Base-by-base conservation (phyloP, 2,113 vertebrate species). In the Delphinus delphis region DNA sequence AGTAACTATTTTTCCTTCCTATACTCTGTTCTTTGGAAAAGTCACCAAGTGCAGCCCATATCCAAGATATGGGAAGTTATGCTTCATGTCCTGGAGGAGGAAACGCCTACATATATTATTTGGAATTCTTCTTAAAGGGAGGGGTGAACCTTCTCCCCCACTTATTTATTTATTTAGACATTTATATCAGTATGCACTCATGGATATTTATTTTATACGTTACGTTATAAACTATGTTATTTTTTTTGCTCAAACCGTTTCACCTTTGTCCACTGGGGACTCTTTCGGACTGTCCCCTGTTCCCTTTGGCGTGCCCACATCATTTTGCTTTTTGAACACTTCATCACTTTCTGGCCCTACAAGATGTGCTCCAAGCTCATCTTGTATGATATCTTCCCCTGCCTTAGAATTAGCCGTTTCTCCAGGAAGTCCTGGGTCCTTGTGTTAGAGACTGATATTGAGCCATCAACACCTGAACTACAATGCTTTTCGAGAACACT, bases 251-350 rank as follows among this genome's bases (percentile, higher is more conserved):
- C 84, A 92, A 26, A 20, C 47, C 13, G 5, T 92, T 71, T 53
- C 15, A 68, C 4, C 5, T 47, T 41, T 44, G 20, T 28, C 6
- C 47, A 5, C 0, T 36, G 7, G 12, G 1, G 63, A 47, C 17
- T 80, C 18, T 79, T 70, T 41, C 36, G 41, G 55, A 13, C 25
- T 77, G 44, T 41, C 15, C 89, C 41, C 77, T 96, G 1, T 44
- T 91, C 28, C 6, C 13, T 82, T 95, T 91, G 55, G 10, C n/a
- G 58, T 84, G 63, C 13, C 10, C 5, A 31, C 3, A 58, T 70
- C 23, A 33, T 67, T 93, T 74, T 68, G 2, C 31, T 60, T 68
- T 85, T 36, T 85, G 9, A 95, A 50, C 5, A 47, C 13, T 87
- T 92, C 38, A 17, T 74, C 70, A 95, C 11, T 60, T 74, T 93